phyloP scores from a whole-genome alignment of 2,888 invertebrate species.

The Eurois occulta region DNA sequence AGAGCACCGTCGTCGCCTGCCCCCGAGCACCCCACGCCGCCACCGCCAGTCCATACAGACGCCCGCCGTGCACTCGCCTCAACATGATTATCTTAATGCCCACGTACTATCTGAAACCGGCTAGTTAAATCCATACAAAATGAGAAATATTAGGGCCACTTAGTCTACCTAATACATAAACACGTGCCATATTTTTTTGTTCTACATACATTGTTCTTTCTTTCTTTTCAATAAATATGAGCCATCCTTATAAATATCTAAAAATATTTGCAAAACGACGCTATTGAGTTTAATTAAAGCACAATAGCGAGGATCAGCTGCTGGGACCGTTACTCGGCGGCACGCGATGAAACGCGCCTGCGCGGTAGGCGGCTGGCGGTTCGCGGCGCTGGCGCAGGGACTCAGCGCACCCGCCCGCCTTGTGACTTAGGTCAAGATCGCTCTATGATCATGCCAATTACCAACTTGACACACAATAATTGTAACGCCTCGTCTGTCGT shows the following conservation, averaged over 20 bases:
- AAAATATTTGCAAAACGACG: slow-evolving; percentile 63
- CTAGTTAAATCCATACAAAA: slow-evolving; percentile 29
- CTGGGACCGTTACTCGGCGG: slow-evolving; percentile 82
- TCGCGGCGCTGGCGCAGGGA: slow-evolving; percentile 29
- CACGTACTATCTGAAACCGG: slow-evolving; percentile 55
- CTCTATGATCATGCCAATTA: slow-evolving; percentile 78
- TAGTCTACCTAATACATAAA: slow-evolving; percentile 13
- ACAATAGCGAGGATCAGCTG: slow-evolving; percentile 85
- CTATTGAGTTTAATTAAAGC: slow-evolving; percentile 84
- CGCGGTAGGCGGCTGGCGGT: slow-evolving; percentile 49
- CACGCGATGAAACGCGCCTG: slow-evolving; percentile 78
- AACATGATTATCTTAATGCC: slow-evolving; percentile 62
- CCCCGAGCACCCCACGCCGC: slow-evolving; percentile 68
- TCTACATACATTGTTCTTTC: slow-evolving; percentile 10
- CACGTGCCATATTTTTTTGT: slow-evolving; percentile 6
- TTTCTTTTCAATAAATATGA: slow-evolving; percentile 30
- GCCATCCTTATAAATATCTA: slow-evolving; percentile 60
- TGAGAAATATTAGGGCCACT: slow-evolving; percentile 14
- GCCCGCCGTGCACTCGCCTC: slow-evolving; percentile 56
- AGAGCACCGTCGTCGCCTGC: slow-evolving; percentile 71
- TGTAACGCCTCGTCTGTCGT: slow-evolving; percentile 82
- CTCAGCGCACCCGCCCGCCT: slow-evolving; percentile 65
- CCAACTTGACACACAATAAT: slow-evolving; percentile 81
- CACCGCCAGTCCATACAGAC: slow-evolving; percentile 46
- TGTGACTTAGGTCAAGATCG: slow-evolving; percentile 74